Base-by-base conservation (phyloP, 2,797 vertebrate genomes). In the Falco novaeseelandiae region DNA sequence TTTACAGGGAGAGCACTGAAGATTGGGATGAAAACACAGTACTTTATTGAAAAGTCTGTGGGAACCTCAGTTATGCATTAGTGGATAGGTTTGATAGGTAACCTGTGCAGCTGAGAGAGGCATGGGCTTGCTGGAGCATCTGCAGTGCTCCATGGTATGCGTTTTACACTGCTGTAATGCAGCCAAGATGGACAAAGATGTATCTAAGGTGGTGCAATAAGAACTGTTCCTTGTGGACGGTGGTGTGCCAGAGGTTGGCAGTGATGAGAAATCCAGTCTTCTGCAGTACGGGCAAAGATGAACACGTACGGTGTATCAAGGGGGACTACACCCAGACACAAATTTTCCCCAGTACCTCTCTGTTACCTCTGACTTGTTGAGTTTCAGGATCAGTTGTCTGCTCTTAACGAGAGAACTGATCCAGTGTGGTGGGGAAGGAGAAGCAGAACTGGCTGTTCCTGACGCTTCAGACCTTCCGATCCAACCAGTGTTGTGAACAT, bases 221-320 rank as follows among this genome's bases (percentile, higher is more conserved):
- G 61, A 82, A 59, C 34, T n/a, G 15, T 51, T 74, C 34, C 29
- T 26, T 38, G 32, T 62, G 66, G 48, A 22, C 38, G 32, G 65
- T 32, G 42, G 14, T 30, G 13, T 26, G 49, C 29, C 44, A 54
- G 57, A 62, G 38, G 8, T 27, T 65, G n/a, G 40, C 77, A 30
- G 46, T 25, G 46, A 51, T 10, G 14, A 82, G 42, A 46, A 87
- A 54, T 46, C 32, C 2, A 2, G 9, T 54, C 42, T 62, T 66
- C 26, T 62, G 52, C 63, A 80, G 34, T 21, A 23, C 14, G 12
- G 36, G 18, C 12, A 29, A 77, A 55, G 59, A 30, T 52, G 48
- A 90, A 27, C 0, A 0, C 1, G 0, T 34, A 12, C 49, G 11
- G 7, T 46, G 4, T 36, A 32, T 42, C 14, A n/a, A 70, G 29